Conservation (phyloP, 1,140 invertebrate genomes). For the Zelostemma sp. region DNA sequence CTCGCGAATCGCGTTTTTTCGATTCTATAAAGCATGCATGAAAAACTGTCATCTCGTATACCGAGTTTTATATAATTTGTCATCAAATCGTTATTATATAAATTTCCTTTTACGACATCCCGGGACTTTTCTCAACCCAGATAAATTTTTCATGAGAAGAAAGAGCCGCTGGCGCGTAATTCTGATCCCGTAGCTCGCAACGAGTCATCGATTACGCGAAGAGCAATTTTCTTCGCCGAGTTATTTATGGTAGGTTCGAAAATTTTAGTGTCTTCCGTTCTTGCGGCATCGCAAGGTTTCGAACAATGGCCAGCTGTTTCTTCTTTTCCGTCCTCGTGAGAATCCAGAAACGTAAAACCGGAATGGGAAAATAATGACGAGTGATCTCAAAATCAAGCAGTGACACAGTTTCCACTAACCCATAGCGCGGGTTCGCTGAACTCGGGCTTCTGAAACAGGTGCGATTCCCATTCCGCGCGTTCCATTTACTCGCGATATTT, state of each 20-base stretch:
- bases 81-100: too few relatives aligned
- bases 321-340: constrained; percentile 17
- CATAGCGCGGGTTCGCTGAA: constrained; percentile 52
- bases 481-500: neutral
- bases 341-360: constrained; percentile 14
- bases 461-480: neutral
- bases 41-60: too few relatives aligned
- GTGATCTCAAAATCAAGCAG: constrained; percentile 45
- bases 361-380: constrained; percentile 16
- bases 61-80: too few relatives aligned
- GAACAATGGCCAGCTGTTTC: constrained; percentile 15
- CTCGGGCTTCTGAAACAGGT: constrained; percentile 18
- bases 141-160: constrained; percentile 24
- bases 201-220: constrained; percentile 20
- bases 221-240: constrained; percentile 12
- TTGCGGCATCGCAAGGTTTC: neutral
- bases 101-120: constrained; percentile 6
- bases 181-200: constrained; percentile 20
- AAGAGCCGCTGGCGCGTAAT: constrained; percentile 14
- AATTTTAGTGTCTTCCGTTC: neutral
- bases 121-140: constrained; percentile 19
- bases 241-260: constrained; percentile 7
- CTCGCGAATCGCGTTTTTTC: too few relatives aligned
- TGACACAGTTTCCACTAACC: constrained; percentile 57
- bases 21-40: too few relatives aligned